These are phyloP conservation scores for Nomada ruficornis DNA, from an alignment of 2,888 invertebrate species.

Conservation along the genomic window DNA sequence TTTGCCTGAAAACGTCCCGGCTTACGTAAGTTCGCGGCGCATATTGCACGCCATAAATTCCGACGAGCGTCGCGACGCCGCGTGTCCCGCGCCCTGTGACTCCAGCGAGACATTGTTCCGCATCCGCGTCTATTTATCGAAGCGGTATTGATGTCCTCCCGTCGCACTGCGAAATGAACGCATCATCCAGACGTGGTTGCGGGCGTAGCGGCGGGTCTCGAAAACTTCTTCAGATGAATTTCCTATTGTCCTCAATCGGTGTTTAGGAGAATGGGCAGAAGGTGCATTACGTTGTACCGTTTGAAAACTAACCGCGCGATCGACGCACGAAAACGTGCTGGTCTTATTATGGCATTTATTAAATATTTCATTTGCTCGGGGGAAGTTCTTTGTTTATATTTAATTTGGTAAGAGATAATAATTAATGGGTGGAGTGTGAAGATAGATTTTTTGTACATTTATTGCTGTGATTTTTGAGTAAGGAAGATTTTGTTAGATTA, in stretches of 20 bases:
- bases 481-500: no score
- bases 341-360: no score
- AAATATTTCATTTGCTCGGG: no score
- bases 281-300: no score
- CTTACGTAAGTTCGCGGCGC: slow-evolving; percentile 33
- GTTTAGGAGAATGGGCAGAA: no score
- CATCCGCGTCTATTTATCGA: slow-evolving; percentile 46
- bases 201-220: background rate
- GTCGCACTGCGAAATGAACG: background rate
- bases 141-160: slow-evolving; percentile 22
- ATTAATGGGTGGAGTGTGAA: no score
- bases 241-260: background rate
- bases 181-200: background rate
- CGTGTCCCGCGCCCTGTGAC: background rate
- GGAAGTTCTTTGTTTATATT: no score
- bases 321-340: no score
- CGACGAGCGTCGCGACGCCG: background rate
- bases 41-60: slow-evolving; percentile 50
- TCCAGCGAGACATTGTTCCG: slow-evolving; percentile 24
- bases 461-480: no score
- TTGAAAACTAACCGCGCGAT: no score
- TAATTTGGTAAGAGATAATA: no score
- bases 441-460: no score
- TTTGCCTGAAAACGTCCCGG: slow-evolving; percentile 27
- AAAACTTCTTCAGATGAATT: background rate